phyloP scores from a whole-genome alignment of 2,797 vertebrate genomes.

The Hemibagrus guttatus region DNA sequence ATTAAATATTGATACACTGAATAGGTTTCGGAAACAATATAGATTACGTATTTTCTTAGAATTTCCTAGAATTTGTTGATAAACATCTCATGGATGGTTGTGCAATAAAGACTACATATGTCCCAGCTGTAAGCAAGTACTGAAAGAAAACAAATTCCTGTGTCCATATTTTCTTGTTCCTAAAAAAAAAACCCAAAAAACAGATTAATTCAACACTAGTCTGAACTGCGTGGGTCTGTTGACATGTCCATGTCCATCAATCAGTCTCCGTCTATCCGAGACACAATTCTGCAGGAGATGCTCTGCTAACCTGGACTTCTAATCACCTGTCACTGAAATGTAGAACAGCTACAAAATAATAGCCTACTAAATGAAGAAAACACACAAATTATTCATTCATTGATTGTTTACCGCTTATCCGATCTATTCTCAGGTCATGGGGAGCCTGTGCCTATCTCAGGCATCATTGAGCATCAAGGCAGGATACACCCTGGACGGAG shows the following conservation, averaged over 20 bases:
- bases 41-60: not conserved
- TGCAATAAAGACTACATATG: not conserved
- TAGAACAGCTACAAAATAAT: constrained; percentile 18
- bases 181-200: constrained; percentile 3
- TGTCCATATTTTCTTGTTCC: not conserved
- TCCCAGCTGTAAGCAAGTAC: not conserved
- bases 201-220: not conserved
- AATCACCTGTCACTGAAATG: constrained; percentile 51
- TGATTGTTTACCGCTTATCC: no score
- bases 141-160: not conserved
- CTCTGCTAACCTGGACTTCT: constrained; percentile 32
- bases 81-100: not conserved
- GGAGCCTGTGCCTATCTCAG: no score
- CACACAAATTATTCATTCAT: no score
- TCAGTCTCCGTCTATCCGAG: constrained; percentile 71
- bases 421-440: no score
- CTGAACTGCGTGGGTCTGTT: not conserved
- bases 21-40: not conserved
- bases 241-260: constrained; percentile 61
- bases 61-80: not conserved
- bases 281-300: constrained; percentile 26
- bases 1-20: not conserved
- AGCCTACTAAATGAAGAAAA: not conserved
- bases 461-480: no score
- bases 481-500: no score